Percentiles rank a stretch among this genome's conserved stretches.
Evolutionary conservation across 1,140 invertebrate species (phyloP).

Genomic region (Conus ventricosus): DNA sequence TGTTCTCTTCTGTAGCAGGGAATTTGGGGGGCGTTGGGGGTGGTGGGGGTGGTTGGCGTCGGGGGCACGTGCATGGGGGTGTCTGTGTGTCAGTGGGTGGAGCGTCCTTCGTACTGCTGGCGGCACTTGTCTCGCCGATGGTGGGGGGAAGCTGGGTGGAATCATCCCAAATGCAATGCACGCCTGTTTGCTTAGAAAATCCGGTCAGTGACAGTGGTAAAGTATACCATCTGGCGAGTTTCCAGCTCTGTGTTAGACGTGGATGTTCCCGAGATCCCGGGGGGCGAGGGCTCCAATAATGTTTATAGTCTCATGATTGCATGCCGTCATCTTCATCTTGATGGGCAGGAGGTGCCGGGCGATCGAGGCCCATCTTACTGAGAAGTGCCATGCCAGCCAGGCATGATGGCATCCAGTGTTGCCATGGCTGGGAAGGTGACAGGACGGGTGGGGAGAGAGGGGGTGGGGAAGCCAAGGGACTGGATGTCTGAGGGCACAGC

Average conservation of each 20-base stretch:
- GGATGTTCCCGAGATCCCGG: not conserved
- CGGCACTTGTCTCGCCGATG: not conserved
- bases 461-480: slow-evolving; percentile 29
- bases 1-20: slow-evolving; percentile 38
- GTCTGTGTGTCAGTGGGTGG: not conserved
- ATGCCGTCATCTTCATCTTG: slow-evolving; percentile 32
- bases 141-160: slow-evolving; percentile 16
- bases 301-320: not conserved
- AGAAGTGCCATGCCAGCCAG: slow-evolving; percentile 8
- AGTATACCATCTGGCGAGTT: not conserved
- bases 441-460: not conserved
- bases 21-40: slow-evolving; percentile 36
- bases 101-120: not conserved
- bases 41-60: slow-evolving; percentile 42
- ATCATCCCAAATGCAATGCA: slow-evolving; percentile 13
- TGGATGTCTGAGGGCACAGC: too few species aligned
- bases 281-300: slow-evolving; percentile 17
- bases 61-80: slow-evolving; percentile 36
- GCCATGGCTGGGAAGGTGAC: slow-evolving; percentile 18
- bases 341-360: slow-evolving; percentile 28
- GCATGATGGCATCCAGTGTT: slow-evolving; percentile 38
- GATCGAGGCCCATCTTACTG: not conserved
- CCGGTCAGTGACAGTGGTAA: not conserved
- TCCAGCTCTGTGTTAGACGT: not conserved
- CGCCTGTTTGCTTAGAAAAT: slow-evolving; percentile 28